Evolutionary conservation across 2,888 invertebrate species (phyloP), one percentile per base, ranked within the genome.

Genomic region (Kuschelorhynchus macadamiae): DNA sequence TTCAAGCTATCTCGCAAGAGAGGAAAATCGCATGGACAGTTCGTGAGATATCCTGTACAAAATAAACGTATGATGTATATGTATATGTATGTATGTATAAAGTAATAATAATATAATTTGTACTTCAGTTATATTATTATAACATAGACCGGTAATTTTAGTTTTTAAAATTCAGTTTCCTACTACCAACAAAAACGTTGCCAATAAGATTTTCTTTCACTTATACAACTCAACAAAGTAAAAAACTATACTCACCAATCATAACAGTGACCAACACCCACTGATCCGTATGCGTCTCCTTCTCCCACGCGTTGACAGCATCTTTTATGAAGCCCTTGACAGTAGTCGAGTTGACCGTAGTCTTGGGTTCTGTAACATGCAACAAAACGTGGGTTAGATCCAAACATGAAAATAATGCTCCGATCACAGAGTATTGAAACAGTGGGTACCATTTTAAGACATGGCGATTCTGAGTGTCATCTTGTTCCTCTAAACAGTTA

Each of bases 191-290:
- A n/a, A n/a, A n/a, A n/a, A n/a, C n/a, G n/a, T n/a, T n/a, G n/a
- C n/a, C n/a, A n/a, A n/a, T n/a, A n/a, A n/a, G n/a, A n/a, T n/a
- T n/a, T n/a, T n/a, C n/a, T n/a, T n/a, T n/a, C n/a, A n/a, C n/a
- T n/a, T n/a, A n/a, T n/a, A n/a, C n/a, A n/a, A n/a, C n/a, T n/a
- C n/a, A n/a, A n/a, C n/a, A n/a, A n/a, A n/a, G n/a, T n/a, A n/a
- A n/a, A n/a, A n/a, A n/a, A n/a, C n/a, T n/a, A n/a, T 18, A 75
- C 83, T 84, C 85, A 92, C 94, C 92, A 81, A 94, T 92, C 76
- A 93, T 88, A 80, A 95, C 93, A 76, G 94, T 91, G 64, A 94
- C 92, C 67, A 95, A 86, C 71, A 91, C 93, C 94, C 94, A 95
- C 77, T 91, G 88, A 73, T 94, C 93, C 81, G 95, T 89, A 72